Conservation (phyloP, 37 sponge, comb jelly and placozoan genomes). For the Geodia barretti region DNA sequence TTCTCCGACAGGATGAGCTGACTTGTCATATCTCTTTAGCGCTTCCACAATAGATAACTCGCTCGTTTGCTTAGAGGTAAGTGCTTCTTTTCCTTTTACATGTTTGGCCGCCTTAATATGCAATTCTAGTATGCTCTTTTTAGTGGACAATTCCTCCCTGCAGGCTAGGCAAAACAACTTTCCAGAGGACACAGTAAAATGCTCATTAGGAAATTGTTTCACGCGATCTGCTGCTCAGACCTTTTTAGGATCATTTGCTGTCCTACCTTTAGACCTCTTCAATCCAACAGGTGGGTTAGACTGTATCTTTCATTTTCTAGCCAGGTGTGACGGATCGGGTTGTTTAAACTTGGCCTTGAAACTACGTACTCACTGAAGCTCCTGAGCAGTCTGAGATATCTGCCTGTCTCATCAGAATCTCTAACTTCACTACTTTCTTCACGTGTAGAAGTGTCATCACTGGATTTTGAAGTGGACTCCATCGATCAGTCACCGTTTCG, state of each 20-base stretch:
- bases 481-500: neutral
- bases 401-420: neutral
- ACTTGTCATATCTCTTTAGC: conserved; percentile 16
- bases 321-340: conserved; percentile 11
- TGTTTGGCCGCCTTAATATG: conserved; percentile 36
- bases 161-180: conserved; percentile 30
- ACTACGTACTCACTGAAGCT: neutral
- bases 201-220: conserved; percentile 14
- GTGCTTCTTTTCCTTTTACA: conserved; percentile 4
- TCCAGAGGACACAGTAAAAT: conserved; percentile 5
- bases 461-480: neutral
- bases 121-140: conserved; percentile 6
- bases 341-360: neutral
- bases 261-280: conserved; percentile 12
- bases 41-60: conserved; percentile 24
- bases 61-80: neutral
- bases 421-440: neutral
- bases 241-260: conserved; percentile 13
- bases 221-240: conserved; percentile 23
- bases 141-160: conserved; percentile 26
- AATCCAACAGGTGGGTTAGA: conserved; percentile 1
- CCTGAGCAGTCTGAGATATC: neutral
- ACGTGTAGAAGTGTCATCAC: neutral
- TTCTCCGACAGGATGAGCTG: conserved; percentile 24
- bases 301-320: conserved; percentile 15